Conservation (phyloP, 2,888 invertebrate species). For the Iphiclides podalirius region DNA sequence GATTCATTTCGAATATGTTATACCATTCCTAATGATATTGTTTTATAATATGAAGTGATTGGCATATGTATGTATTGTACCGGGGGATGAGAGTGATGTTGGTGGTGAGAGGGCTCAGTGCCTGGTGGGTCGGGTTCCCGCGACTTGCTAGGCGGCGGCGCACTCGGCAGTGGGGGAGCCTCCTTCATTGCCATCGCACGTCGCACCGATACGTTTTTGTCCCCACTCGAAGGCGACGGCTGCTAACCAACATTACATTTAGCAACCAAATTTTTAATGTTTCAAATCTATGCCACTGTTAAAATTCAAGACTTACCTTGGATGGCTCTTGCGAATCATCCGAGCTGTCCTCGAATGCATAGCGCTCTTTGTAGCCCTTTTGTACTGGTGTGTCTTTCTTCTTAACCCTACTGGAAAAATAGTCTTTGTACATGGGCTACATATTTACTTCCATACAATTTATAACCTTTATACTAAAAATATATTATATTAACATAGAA, state of each 20-base stretch:
- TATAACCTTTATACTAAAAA: too few species aligned
- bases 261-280: too few species aligned
- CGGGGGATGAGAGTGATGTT: constrained; percentile 50
- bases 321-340: constrained; percentile 67
- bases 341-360: constrained; percentile 71
- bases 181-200: constrained; percentile 83
- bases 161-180: constrained; percentile 76
- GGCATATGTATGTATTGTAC: constrained; percentile 30
- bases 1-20: too few species aligned
- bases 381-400: constrained; percentile 79
- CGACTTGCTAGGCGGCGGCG: constrained; percentile 70
- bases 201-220: constrained; percentile 80
- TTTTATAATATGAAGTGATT: too few species aligned
- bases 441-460: background rate
- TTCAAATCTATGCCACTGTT: too few species aligned
- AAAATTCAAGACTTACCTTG: constrained; percentile 45
- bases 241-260: constrained; percentile 18
- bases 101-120: constrained; percentile 57
- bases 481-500: too few species aligned
- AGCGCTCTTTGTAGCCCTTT: constrained; percentile 78
- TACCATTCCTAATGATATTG: too few species aligned
- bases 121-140: constrained; percentile 80
- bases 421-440: constrained; percentile 17
- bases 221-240: constrained; percentile 55
- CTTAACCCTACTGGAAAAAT: constrained; percentile 70